Evolutionary conservation across 1,140 invertebrate genomes (phyloP), one percentile per base, ranked within the genome.

Genomic region (Lineus longissimus): DNA sequence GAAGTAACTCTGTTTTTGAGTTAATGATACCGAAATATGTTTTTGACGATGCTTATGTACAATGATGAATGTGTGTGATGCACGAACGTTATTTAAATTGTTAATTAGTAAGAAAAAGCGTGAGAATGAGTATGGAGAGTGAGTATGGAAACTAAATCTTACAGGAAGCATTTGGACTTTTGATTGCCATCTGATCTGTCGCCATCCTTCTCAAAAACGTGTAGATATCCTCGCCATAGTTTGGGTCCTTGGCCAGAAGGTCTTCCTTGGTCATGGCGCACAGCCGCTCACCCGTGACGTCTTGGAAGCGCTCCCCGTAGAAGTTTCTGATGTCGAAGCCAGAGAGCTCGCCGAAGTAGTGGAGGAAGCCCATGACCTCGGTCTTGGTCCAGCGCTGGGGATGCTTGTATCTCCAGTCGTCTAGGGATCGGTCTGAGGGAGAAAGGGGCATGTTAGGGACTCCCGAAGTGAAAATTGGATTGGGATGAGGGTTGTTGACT

Each of bases 301-400:
- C 66, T 56, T 77, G 75, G 68, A 77, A 79, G 17, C 67, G 66
- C 62, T 79, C 77, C 15, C 69, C 76, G 23, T 70, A 51, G 36
- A 78, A 68, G 51, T 66, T 65, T 57, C 72, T 67, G 27, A 56
- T 40, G 13, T 70, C 66, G 9, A 19, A 51, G 25, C 47, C 47
- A 19, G 19, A 31, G 7, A 51, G 31, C 27, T 25, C n/a, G 2
- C 68, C 70, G 0, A 76, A 65, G 59, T 63, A 73, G 61, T 70
- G 76, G 2, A 77, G 58, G 74, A 75, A 78, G 64, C 74, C 73
- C 15, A 75, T 61, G 2, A 78, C 72, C 29, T 78, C 74, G 22
- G 51, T 29, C 6, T 61, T 62, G 11, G 59, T 61, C 76, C 76
- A 78, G 51, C 72, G 69, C 55, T 77, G 68, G 0, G 76, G 76